Percentiles rank a stretch among this genome's conserved stretches.
Conservation (phyloP, 2,888 invertebrate genomes). For the Unio pictorum region DNA sequence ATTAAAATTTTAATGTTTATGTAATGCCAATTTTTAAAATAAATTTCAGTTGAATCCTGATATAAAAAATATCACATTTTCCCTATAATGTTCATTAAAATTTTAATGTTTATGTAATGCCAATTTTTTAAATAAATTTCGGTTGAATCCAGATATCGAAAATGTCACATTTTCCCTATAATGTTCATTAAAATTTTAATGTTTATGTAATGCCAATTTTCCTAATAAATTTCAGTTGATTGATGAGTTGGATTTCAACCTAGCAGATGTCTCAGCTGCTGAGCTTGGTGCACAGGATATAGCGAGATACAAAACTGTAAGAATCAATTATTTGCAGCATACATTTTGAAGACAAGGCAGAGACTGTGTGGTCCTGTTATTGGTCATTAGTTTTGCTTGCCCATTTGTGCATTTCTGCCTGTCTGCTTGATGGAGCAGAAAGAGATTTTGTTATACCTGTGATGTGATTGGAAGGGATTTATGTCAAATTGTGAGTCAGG, state of each 20-base stretch:
- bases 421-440: no score
- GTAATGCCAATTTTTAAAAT: no score
- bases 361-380: background rate
- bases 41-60: no score
- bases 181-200: background rate
- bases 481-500: no score
- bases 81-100: no score
- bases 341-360: background rate
- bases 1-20: no score
- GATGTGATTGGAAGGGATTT: no score
- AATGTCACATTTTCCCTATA: no score
- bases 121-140: background rate
- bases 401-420: background rate
- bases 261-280: slow-evolving; percentile 52
- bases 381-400: background rate
- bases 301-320: slow-evolving; percentile 44
- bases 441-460: no score
- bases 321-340: slow-evolving; percentile 1
- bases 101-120: no score
- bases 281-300: slow-evolving; percentile 42
- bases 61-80: no score
- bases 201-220: background rate
- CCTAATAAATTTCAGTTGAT: slow-evolving; percentile 49
- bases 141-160: slow-evolving; percentile 41
- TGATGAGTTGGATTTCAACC: slow-evolving; percentile 56